Base-by-base conservation (phyloP, 2,113 vertebrate genomes). In the Coptodon bakossiorum region DNA sequence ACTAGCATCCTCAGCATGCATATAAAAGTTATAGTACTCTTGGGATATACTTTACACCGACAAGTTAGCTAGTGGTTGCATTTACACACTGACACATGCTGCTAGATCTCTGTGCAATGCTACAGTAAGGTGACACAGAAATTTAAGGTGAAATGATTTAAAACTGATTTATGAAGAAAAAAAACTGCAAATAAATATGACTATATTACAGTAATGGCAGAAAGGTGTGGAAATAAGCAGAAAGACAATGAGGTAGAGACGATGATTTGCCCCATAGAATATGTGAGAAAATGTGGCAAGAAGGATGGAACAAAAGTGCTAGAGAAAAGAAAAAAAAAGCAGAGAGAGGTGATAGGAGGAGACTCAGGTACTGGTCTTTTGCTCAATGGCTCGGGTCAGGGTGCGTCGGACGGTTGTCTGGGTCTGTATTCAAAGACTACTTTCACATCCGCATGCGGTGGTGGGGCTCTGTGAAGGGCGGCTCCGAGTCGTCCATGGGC, bases 401-500 rank as follows among this genome's bases (percentile, higher is more conserved):
- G 22, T 27, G 50, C 57, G 73, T 2, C 3, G 83, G 87, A 86
- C 73, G 76, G 87, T 57, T 53, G 61, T 71, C 79, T 56, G 81
- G 52, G 57, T 84, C 56, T 61, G 82, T 29, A 6, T 2, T 10
- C 16, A 43, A 14, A 34, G 27, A 9, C 56, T 6, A 2, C 81
- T 78, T 83, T 95, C 91, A 95, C 91, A 94, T 93, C 80, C 84
- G 5, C 43, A 95, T 31, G 82, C 86, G 92, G 76, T 83, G 91
- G 79, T 57, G 88, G 57, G 91, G 87, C 83, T 96, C 94, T 6
- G 97, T 96, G 78, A 98, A 96, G 0, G 97, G 96, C 0, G 98
- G 97, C 93, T 99, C 98, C 0, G 98, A 98, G 93, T 99, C 98
- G 3, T 99, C 98, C 98, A 99, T 98, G 81, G 98, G 98, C 61